phyloP scores from a whole-genome alignment of 2,888 invertebrate genomes.

The Lasioglossum leucozonium region DNA sequence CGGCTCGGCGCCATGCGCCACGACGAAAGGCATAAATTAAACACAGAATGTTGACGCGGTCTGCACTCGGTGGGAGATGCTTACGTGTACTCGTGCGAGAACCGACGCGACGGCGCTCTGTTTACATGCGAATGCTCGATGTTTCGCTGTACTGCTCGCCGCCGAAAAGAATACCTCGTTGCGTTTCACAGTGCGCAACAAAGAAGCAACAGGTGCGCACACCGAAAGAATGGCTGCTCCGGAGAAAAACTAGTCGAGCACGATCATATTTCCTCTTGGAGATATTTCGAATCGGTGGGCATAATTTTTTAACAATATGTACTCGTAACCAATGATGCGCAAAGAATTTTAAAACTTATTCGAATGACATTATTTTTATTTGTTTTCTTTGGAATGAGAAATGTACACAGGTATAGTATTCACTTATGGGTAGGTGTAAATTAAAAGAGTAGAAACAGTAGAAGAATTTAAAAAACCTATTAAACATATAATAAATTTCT shows the following conservation, averaged over 20 bases:
- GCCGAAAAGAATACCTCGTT: constrained; percentile 68
- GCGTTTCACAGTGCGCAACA: constrained; percentile 68
- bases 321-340: background rate
- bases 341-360: background rate
- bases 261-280: constrained; percentile 24
- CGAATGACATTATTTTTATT: background rate
- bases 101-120: constrained; percentile 24
- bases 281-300: constrained; percentile 5
- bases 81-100: constrained; percentile 33
- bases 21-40: constrained; percentile 40
- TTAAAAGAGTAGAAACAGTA: too few species aligned
- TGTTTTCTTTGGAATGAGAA: background rate
- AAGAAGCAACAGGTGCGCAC: constrained; percentile 74
- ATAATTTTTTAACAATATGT: background rate
- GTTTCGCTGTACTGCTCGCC: constrained; percentile 59
- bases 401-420: background rate
- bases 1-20: background rate
- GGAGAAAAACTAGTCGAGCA: constrained; percentile 48
- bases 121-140: constrained; percentile 63
- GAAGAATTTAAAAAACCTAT: too few species aligned
- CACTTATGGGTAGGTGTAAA: too few species aligned
- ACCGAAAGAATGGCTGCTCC: constrained; percentile 48
- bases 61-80: constrained; percentile 24
- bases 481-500: too few species aligned
- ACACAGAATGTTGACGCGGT: constrained; percentile 27